Percentiles rank a stretch among this genome's conserved stretches.
Evolutionary conservation across 2,113 vertebrate genomes (phyloP).

Genomic region (Tupaia tana): DNA sequence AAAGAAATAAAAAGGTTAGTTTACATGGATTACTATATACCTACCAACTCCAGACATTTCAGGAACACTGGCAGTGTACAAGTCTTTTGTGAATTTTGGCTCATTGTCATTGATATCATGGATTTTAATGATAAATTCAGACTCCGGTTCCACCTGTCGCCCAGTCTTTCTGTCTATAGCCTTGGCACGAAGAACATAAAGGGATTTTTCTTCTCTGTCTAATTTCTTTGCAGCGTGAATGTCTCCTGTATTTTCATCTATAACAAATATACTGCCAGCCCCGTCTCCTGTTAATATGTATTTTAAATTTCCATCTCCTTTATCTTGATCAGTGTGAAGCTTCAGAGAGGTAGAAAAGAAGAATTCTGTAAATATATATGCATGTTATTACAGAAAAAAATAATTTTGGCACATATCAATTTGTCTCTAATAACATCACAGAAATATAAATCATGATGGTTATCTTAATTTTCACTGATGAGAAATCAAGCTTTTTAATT

Average conservation of each 20-base stretch:
- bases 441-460: slow-evolving; percentile 54
- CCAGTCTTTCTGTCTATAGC: slow-evolving; percentile 94
- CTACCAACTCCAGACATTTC: slow-evolving; percentile 98
- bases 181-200: slow-evolving; percentile 95
- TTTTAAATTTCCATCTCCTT: slow-evolving; percentile 95
- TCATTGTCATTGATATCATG: slow-evolving; percentile 99
- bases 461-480: slow-evolving; percentile 67
- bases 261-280: slow-evolving; percentile 95
- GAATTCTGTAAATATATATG: slow-evolving; percentile 84
- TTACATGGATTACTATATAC: slow-evolving; percentile 81
- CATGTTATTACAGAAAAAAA: slow-evolving; percentile 75
- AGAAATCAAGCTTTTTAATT: slow-evolving; percentile 63
- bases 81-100: slow-evolving; percentile 94
- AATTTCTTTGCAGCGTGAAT: slow-evolving; percentile 97
- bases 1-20: slow-evolving; percentile 59
- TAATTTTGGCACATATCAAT: slow-evolving; percentile 66
- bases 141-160: slow-evolving; percentile 95
- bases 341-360: slow-evolving; percentile 87
- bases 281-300: slow-evolving; percentile 97
- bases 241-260: slow-evolving; percentile 98
- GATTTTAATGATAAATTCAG: slow-evolving; percentile 99
- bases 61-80: slow-evolving; percentile 93
- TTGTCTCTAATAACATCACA: slow-evolving; percentile 62
- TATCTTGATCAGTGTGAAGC: slow-evolving; percentile 99
- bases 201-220: slow-evolving; percentile 97